A percentile compares a stretch with the other conserved stretches of the same genome.
Conservation (phyloP, 2,888 invertebrate genomes). For the Drosophila pseudotalamancana region DNA sequence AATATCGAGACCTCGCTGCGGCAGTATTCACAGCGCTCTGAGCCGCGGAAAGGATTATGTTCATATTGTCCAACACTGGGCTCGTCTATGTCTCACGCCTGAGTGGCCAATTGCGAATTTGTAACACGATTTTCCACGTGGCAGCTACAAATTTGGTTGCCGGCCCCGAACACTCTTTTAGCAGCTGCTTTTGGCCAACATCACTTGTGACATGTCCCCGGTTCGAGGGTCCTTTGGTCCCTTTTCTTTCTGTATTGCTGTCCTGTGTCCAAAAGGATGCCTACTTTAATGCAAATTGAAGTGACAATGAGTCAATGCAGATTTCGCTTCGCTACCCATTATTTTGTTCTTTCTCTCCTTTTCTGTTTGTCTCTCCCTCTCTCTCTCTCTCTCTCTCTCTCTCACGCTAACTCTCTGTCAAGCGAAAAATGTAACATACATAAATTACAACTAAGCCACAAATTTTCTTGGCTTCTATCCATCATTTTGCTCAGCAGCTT, state of each 20-base stretch:
- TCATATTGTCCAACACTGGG: conserved; percentile 4
- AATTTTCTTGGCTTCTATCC: conserved; percentile 18
- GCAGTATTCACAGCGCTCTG: neutral
- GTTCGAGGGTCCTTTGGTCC: too few species aligned
- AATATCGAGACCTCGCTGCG: conserved; percentile 15
- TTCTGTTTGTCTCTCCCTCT: too few species aligned
- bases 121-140: conserved; percentile 63
- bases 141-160: conserved; percentile 34
- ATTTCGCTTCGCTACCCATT: neutral
- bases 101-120: conserved; percentile 70
- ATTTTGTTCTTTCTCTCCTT: neutral
- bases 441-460: conserved; percentile 35
- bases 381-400: too few species aligned
- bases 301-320: conserved; percentile 58
- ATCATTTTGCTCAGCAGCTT: neutral
- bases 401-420: too few species aligned
- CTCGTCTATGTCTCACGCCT: conserved; percentile 37
- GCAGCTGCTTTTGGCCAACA: conserved; percentile 23
- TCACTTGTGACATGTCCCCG: conserved; percentile 29
- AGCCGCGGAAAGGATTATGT: conserved; percentile 35
- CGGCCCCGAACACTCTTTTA: neutral
- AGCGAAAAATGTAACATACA: conserved; percentile 23
- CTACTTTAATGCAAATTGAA: conserved; percentile 53
- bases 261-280: neutral
- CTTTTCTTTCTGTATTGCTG: neutral